These are phyloP conservation scores for Hipposideros armiger DNA, from an alignment of 2,113 vertebrate genomes.

Conservation along the genomic window DNA sequence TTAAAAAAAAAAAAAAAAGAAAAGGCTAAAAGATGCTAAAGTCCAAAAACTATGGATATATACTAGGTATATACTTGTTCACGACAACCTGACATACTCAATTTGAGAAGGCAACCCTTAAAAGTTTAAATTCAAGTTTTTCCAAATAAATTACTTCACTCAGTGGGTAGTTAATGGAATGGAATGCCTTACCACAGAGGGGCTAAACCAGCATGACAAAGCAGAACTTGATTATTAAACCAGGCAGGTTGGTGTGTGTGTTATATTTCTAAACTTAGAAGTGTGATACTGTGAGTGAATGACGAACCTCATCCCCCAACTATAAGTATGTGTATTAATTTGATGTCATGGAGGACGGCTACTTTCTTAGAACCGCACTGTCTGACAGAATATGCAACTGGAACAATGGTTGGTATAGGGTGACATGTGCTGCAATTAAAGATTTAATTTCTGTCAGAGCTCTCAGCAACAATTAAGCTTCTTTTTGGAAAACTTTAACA, in stretches of 20 bases:
- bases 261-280: not conserved
- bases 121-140: slow-evolving; percentile 38
- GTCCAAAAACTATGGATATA: not conserved
- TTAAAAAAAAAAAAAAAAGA: not conserved
- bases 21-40: slow-evolving; percentile 24
- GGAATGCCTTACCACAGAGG: not conserved
- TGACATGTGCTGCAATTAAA: not conserved
- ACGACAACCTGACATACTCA: not conserved
- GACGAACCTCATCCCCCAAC: not conserved
- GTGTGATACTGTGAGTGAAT: not conserved
- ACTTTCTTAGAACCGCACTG: not conserved
- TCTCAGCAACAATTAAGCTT: not conserved
- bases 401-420: not conserved
- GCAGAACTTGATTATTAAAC: not conserved
- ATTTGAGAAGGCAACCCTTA: slow-evolving; percentile 2
- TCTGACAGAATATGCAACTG: not conserved
- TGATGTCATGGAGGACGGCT: not conserved
- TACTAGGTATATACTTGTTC: not conserved
- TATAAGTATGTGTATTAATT: not conserved
- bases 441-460: not conserved
- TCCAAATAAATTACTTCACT: slow-evolving; percentile 7
- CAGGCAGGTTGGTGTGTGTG: not conserved
- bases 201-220: not conserved
- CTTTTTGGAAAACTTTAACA: not conserved
- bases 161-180: not conserved